Evolutionary conservation across 2,888 invertebrate species (phyloP).

Genomic region (Dasypolia templi): DNA sequence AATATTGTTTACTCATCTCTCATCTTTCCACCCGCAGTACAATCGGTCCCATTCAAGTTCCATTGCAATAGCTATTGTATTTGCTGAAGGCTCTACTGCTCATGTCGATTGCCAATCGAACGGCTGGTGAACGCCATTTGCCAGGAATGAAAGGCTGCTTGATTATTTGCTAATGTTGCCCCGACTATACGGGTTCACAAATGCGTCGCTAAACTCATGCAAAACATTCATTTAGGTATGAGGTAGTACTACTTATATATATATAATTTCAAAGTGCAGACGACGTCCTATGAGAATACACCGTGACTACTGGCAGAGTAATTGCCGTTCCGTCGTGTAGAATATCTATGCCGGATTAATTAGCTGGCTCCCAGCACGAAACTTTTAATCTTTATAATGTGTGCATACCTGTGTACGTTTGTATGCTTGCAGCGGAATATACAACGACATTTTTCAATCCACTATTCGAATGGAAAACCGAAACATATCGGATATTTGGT

Average conservation of each 20-base stretch:
- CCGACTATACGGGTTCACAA: conserved; percentile 66
- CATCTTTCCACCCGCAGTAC: conserved; percentile 79
- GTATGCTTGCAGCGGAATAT: conserved; percentile 44
- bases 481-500: conserved; percentile 81
- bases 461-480: conserved; percentile 72
- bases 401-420: conserved; percentile 58
- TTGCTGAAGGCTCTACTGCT: conserved; percentile 86
- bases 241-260: conserved; percentile 57
- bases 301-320: conserved; percentile 78
- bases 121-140: conserved; percentile 80
- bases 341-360: conserved; percentile 81
- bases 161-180: conserved; percentile 81
- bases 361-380: conserved; percentile 78
- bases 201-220: conserved; percentile 60
- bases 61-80: conserved; percentile 86
- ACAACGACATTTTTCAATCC: conserved; percentile 77
- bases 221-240: conserved; percentile 51
- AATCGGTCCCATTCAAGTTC: conserved; percentile 79
- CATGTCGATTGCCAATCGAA: conserved; percentile 87
- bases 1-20: conserved; percentile 84
- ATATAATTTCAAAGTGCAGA: conserved; percentile 73
- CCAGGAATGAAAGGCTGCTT: conserved; percentile 78
- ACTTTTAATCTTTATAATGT: conserved; percentile 83
- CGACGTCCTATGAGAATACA: conserved; percentile 77
- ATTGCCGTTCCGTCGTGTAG: conserved; percentile 79